These are phyloP conservation scores for Papilio polyxenes DNA, from an alignment of 1,140 invertebrate genomes.

Conservation along the genomic window DNA sequence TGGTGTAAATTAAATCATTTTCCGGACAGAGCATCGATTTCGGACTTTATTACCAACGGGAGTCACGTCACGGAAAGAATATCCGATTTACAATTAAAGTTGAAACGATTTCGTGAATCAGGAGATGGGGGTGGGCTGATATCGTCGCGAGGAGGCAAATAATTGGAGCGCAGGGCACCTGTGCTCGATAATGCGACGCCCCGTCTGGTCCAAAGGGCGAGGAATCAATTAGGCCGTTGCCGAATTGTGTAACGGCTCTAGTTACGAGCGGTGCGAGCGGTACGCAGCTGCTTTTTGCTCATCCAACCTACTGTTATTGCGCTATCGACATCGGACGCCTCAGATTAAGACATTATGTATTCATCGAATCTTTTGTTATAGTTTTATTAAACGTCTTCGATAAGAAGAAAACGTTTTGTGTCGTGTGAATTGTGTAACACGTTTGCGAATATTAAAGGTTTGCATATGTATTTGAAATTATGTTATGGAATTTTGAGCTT, in stretches of 20 bases:
- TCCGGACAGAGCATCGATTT: slow-evolving; percentile 58
- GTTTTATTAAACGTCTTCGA: slow-evolving; percentile 44
- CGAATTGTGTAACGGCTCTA: slow-evolving; percentile 77
- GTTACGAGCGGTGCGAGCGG: slow-evolving; percentile 74
- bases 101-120: slow-evolving; percentile 60
- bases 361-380: slow-evolving; percentile 57
- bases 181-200: slow-evolving; percentile 77
- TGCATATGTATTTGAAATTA: background rate
- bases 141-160: slow-evolving; percentile 71
- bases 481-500: background rate
- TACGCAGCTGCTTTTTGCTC: slow-evolving; percentile 77
- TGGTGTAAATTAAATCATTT: slow-evolving; percentile 73
- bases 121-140: slow-evolving; percentile 60
- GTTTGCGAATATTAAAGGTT: background rate
- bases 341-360: slow-evolving; percentile 77
- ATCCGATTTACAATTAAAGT: slow-evolving; percentile 74
- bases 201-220: slow-evolving; percentile 77
- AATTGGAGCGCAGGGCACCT: slow-evolving; percentile 72
- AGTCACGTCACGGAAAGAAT: slow-evolving; percentile 69
- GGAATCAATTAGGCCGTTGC: slow-evolving; percentile 78
- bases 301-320: slow-evolving; percentile 76
- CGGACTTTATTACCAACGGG: slow-evolving; percentile 70
- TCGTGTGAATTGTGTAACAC: background rate
- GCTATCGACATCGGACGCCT: slow-evolving; percentile 72
- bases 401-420: slow-evolving; percentile 35